Evolutionary conservation across 2,888 invertebrate species (phyloP).

Genomic region (Tiliacea citrago): DNA sequence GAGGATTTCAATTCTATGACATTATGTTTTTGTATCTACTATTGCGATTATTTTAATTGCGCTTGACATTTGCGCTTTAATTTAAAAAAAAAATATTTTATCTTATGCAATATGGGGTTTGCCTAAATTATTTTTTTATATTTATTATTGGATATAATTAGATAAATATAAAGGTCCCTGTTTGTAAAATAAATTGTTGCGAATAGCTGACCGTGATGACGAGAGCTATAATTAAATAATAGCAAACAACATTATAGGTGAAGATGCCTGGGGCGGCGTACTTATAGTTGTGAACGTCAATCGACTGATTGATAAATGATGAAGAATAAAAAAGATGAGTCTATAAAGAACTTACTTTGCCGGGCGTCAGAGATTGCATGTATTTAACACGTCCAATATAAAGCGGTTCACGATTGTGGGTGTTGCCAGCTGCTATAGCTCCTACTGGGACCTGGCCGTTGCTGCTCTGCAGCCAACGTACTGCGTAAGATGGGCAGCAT

Average conservation of each 20-base stretch:
- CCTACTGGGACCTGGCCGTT: constrained; percentile 88
- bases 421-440: constrained; percentile 89
- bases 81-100: too few relatives aligned
- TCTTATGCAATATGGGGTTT: too few relatives aligned
- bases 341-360: constrained; percentile 82
- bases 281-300: background rate
- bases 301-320: background rate
- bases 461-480: constrained; percentile 87
- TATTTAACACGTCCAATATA: constrained; percentile 89
- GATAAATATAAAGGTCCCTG: background rate
- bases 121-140: too few relatives aligned
- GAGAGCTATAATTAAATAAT: background rate
- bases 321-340: constrained; percentile 1
- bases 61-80: too few relatives aligned
- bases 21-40: too few relatives aligned
- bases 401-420: constrained; percentile 85
- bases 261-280: background rate
- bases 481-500: constrained; percentile 76
- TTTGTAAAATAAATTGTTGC: background rate
- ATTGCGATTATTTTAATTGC: too few relatives aligned
- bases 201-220: background rate
- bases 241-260: background rate
- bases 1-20: too few relatives aligned
- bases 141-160: too few relatives aligned
- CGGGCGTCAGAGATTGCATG: constrained; percentile 89